Conservation (phyloP, 2,888 invertebrate genomes). For the Lithophane ornitopus region DNA sequence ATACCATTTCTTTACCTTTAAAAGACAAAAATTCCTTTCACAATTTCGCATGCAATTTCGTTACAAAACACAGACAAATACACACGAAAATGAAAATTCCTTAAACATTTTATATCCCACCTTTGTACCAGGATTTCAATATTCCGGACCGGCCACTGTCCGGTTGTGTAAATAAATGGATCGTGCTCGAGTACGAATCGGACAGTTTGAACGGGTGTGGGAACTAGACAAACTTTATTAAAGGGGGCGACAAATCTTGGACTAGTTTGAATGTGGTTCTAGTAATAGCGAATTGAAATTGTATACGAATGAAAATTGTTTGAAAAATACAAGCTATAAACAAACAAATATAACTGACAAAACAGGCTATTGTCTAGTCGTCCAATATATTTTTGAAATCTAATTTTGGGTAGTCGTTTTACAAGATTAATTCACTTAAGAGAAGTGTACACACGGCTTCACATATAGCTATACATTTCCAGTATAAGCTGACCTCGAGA, state of each 20-base stretch:
- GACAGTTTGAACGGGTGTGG: conserved; percentile 17
- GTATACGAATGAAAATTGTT: not conserved
- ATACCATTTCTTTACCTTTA: not conserved
- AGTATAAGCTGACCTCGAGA: too few species aligned
- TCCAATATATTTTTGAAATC: not conserved
- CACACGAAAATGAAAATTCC: conserved; percentile 27
- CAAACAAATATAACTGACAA: not conserved
- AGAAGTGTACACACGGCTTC: too few species aligned
- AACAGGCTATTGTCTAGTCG: not conserved
- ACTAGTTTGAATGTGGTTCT: conserved; percentile 16
- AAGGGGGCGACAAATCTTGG: conserved; percentile 36
- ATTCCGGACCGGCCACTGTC: conserved; percentile 24
- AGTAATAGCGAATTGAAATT: not conserved
- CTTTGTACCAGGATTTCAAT: conserved; percentile 41
- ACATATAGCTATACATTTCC: too few species aligned
- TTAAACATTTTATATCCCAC: conserved; percentile 38
- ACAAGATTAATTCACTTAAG: not conserved
- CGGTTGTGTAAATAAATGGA: conserved; percentile 53
- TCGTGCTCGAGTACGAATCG: conserved; percentile 9
- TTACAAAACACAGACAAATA: not conserved
- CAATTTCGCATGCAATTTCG: conserved; percentile 12
- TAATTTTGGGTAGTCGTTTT: not conserved
- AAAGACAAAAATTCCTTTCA: conserved; percentile 4
- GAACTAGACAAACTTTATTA: conserved; percentile 54
- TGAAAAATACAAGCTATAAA: not conserved